phyloP scores from a whole-genome alignment of 2,113 vertebrate genomes.

The Lucifuga dentata region DNA sequence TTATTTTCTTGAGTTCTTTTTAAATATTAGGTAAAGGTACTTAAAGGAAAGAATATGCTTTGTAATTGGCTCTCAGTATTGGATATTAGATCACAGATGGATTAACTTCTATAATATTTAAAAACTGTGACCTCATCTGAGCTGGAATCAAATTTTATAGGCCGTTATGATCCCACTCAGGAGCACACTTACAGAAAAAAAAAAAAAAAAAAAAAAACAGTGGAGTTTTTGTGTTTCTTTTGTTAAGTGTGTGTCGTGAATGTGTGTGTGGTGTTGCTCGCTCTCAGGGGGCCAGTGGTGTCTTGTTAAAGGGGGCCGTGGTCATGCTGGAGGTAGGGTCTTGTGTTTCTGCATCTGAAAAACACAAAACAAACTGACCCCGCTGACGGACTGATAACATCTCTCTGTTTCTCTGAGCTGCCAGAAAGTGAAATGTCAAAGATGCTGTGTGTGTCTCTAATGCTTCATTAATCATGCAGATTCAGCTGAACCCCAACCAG shows the following conservation, averaged over 20 bases:
- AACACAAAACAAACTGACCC: conserved; percentile 12
- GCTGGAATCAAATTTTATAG: too few species aligned
- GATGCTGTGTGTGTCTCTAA: conserved; percentile 58
- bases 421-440: conserved; percentile 79
- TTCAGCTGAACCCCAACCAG: conserved; percentile 62
- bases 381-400: conserved; percentile 31
- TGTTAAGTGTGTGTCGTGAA: neutral
- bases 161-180: too few species aligned
- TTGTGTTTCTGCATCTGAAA: conserved; percentile 53
- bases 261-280: conserved; percentile 12
- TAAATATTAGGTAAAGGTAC: too few species aligned
- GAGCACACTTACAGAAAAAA: too few species aligned
- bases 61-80: too few species aligned
- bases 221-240: conserved; percentile 8
- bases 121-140: neutral
- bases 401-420: conserved; percentile 24
- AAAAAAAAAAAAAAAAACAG: too few species aligned
- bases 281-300: conserved; percentile 32
- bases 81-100: neutral
- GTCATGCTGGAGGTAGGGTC: conserved; percentile 25
- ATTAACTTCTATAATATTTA: neutral
- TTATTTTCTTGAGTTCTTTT: too few species aligned
- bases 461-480: conserved; percentile 77
- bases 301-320: conserved; percentile 37
- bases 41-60: too few species aligned